These are phyloP conservation scores for Aurelia sp. DNA, from an alignment of 30 jellyfish, hydroid and myxozoan genomes.

Conservation along the genomic window DNA sequence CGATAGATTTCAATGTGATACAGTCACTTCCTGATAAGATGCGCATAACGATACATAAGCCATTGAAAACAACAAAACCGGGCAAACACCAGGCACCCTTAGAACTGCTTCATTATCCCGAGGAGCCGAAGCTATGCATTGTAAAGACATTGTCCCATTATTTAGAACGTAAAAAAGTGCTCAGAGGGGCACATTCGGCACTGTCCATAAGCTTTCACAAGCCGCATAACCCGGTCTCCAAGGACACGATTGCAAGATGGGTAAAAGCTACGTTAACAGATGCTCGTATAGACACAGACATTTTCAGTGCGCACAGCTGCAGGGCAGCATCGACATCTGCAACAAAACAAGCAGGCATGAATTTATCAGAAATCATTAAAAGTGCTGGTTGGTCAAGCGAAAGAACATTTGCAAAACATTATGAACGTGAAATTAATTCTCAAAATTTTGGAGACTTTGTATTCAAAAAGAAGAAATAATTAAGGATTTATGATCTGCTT, in stretches of 20 bases:
- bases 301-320: neutral
- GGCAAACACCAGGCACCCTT: conserved; percentile 44
- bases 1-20: neutral
- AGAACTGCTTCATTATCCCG: conserved; percentile 1
- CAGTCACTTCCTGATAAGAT: neutral
- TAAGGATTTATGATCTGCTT: too few relatives aligned
- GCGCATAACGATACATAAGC: neutral
- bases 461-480: neutral
- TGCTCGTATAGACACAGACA: neutral
- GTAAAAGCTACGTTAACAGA: neutral
- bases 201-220: conserved; percentile 26
- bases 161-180: neutral
- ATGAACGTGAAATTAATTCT: neutral
- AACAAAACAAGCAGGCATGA: neutral
- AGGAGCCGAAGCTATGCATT: conserved; percentile 38
- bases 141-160: neutral
- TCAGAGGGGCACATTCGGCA: neutral
- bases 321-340: conserved; percentile 45
- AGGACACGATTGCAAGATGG: conserved; percentile 24
- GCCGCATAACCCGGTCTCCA: conserved; percentile 37
- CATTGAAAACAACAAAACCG: conserved; percentile 21
- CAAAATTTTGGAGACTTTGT: conserved; percentile 5
- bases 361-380: neutral
- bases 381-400: conserved; percentile 24
- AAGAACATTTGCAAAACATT: conserved; percentile 6